Evolutionary conservation across 2,113 vertebrate genomes (phyloP).

Genomic region (Tetrao urogallus): DNA sequence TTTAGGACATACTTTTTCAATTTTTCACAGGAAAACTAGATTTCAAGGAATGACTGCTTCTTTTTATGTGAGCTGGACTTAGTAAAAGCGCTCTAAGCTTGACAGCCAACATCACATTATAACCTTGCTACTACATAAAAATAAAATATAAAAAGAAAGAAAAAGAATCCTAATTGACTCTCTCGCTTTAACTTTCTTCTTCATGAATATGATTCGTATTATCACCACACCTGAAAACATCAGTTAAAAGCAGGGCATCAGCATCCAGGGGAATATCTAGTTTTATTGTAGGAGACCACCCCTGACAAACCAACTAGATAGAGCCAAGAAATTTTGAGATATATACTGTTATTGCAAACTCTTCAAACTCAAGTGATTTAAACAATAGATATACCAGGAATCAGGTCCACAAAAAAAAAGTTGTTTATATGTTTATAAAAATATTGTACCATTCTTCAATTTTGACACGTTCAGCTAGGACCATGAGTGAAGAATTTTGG

Average conservation of each 20-base stretch:
- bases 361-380: background rate
- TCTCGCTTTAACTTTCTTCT: background rate
- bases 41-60: background rate
- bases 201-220: background rate
- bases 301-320: background rate
- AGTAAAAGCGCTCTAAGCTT: background rate
- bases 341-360: background rate
- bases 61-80: background rate
- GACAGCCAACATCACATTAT: background rate
- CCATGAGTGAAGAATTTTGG: background rate
- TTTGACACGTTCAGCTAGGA: background rate
- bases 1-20: background rate
- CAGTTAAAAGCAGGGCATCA: background rate
- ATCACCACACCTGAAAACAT: background rate
- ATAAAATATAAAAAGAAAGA: background rate
- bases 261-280: background rate
- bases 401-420: background rate
- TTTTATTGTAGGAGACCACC: background rate
- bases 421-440: background rate
- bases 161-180: background rate
- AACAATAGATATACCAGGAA: background rate
- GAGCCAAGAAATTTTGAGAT: background rate
- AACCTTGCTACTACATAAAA: background rate
- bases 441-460: background rate
- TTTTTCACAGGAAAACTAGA: background rate